Conservation (phyloP, 2,888 invertebrate genomes). For the Apomyelois bistriatella region DNA sequence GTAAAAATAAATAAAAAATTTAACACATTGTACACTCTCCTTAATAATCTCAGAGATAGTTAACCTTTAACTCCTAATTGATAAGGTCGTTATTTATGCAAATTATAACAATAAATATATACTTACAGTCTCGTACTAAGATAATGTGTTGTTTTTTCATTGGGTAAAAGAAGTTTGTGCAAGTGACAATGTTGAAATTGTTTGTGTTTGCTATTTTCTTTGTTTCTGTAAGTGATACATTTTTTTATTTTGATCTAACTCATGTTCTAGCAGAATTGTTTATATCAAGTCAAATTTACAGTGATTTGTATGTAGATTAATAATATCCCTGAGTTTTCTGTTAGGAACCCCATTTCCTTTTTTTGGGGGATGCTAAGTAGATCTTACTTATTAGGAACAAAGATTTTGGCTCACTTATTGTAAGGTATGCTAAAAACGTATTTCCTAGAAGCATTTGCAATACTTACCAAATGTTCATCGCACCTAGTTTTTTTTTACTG, state of each 20-base stretch:
- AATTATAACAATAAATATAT: background rate
- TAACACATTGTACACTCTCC: background rate
- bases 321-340: no score
- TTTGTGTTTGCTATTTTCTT: background rate
- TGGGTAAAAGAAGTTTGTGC: background rate
- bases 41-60: background rate
- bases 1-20: conserved; percentile 1
- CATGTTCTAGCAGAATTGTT: no score
- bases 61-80: background rate
- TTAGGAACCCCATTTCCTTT: no score
- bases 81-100: conserved; percentile 3
- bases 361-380: no score
- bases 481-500: no score
- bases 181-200: background rate
- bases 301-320: no score
- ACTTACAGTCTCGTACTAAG: background rate
- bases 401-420: no score
- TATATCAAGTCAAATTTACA: no score
- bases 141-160: background rate
- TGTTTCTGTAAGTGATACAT: background rate
- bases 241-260: background rate
- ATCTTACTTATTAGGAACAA: no score
- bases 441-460: no score
- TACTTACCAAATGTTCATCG: no score
- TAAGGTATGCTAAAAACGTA: no score